phyloP scores from a whole-genome alignment of 2,797 vertebrate genomes.

The Neostethus bicornis region DNA sequence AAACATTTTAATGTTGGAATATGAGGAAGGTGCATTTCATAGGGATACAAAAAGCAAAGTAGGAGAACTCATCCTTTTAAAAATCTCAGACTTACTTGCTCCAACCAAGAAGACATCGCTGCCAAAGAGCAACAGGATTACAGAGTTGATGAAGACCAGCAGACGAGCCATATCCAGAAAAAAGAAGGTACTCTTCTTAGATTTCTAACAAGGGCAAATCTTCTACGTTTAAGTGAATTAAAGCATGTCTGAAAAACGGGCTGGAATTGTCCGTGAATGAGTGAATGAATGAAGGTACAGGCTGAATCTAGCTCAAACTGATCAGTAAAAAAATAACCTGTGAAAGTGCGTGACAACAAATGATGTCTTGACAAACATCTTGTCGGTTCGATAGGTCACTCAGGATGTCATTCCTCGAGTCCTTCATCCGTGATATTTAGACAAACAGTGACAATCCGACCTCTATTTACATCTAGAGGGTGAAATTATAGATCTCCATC shows the following conservation, averaged over 20 bases:
- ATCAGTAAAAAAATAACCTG: constrained; percentile 42
- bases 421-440: constrained; percentile 30
- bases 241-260: constrained; percentile 35
- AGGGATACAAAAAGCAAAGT: constrained; percentile 16
- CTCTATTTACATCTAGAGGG: constrained; percentile 10
- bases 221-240: constrained; percentile 39
- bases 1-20: neutral
- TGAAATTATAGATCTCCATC: constrained; percentile 15
- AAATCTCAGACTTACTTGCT: constrained; percentile 86
- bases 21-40: constrained; percentile 40
- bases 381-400: constrained; percentile 46
- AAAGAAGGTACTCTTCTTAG: constrained; percentile 36
- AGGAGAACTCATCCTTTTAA: constrained; percentile 5
- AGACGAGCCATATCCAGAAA: constrained; percentile 82
- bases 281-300: neutral
- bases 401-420: constrained; percentile 53
- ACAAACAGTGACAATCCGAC: constrained; percentile 9
- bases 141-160: constrained; percentile 83
- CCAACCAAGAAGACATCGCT: constrained; percentile 89
- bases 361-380: constrained; percentile 51
- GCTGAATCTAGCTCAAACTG: constrained; percentile 30
- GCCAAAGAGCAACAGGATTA: constrained; percentile 89
- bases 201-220: constrained; percentile 16
- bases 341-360: constrained; percentile 32
- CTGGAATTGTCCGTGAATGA: constrained; percentile 17